These are phyloP conservation scores for Seriola dumerili DNA, from an alignment of 2,113 vertebrate genomes.

Conservation along the genomic window DNA sequence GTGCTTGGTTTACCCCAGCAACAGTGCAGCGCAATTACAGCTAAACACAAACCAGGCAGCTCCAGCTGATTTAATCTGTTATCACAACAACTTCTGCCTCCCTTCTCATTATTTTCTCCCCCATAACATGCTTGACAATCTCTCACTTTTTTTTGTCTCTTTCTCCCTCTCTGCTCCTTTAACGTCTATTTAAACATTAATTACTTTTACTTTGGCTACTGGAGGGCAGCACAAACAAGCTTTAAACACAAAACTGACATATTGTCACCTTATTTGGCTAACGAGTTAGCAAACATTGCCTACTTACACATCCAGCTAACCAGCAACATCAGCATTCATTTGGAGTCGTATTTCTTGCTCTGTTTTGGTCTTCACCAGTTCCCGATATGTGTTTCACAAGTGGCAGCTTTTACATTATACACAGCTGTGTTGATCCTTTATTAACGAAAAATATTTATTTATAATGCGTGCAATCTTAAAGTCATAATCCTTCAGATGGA, in stretches of 20 bases:
- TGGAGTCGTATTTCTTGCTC: neutral
- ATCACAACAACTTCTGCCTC: constrained; percentile 23
- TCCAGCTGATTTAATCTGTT: constrained; percentile 58
- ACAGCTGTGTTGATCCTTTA: neutral
- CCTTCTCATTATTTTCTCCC: neutral
- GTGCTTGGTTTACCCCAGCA: constrained; percentile 31
- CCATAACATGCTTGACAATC: neutral
- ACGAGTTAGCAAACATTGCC: neutral
- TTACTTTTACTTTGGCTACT: neutral
- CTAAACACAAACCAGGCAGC: constrained; percentile 44
- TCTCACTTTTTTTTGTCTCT: neutral
- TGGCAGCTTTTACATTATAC: neutral
- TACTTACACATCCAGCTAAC: neutral
- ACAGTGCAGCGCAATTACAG: constrained; percentile 48
- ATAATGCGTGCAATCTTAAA: neutral
- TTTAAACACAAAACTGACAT: neutral
- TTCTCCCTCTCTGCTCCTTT: neutral
- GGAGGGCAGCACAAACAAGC: neutral
- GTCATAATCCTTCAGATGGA: neutral
- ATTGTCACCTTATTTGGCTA: neutral
- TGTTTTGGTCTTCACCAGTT: neutral
- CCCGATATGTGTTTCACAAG: neutral
- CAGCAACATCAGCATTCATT: neutral
- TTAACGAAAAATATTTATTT: neutral
- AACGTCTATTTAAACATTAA: neutral